These are phyloP conservation scores for Sebastes dallii DNA, from an alignment of 2,797 vertebrate species.

Conservation along the genomic window DNA sequence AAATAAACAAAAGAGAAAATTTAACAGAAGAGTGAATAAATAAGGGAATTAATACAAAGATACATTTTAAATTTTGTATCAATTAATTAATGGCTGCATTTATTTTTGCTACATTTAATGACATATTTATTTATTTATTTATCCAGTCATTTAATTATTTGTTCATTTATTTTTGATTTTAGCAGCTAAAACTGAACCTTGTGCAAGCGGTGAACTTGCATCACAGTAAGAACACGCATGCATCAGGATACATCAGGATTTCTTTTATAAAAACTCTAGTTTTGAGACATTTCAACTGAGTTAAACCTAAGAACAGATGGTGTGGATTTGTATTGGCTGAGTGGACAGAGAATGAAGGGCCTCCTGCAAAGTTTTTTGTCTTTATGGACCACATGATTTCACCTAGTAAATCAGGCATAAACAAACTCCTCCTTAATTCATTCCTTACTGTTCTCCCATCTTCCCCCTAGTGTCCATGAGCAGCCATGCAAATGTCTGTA, in stretches of 20 bases:
- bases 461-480: slow-evolving; percentile 22
- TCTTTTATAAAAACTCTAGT: background rate
- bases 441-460: background rate
- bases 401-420: background rate
- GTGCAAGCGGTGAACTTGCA: background rate
- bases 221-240: background rate
- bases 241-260: background rate
- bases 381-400: background rate
- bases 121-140: too few relatives aligned
- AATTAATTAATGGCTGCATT: too few relatives aligned
- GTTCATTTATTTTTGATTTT: too few relatives aligned
- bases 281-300: background rate
- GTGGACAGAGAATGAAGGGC: background rate
- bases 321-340: background rate
- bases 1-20: too few relatives aligned
- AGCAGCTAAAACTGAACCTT: background rate
- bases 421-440: background rate
- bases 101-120: too few relatives aligned
- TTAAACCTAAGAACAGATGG: background rate
- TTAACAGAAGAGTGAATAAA: too few relatives aligned
- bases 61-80: background rate
- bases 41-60: too few relatives aligned
- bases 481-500: background rate
- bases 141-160: too few relatives aligned
- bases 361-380: background rate